Conservation (phyloP, 2,888 invertebrate genomes). For the Athalia cordata region DNA sequence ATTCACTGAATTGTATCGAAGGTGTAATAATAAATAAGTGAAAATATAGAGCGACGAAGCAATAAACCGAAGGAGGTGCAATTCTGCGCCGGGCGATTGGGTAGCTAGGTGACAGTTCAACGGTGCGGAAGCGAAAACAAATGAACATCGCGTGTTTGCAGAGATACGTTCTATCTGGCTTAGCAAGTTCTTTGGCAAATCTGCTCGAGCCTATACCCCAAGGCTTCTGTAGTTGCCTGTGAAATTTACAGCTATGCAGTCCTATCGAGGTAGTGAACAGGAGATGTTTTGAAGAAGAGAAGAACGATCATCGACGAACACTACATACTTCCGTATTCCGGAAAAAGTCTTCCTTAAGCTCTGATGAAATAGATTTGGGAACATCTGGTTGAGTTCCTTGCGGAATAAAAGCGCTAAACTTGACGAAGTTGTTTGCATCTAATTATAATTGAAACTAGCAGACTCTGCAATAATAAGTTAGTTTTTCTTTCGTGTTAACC, state of each 20-base stretch:
- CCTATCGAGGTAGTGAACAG: conserved; percentile 25
- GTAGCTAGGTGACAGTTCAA: conserved; percentile 35
- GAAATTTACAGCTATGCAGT: conserved; percentile 10
- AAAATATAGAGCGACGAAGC: conserved; percentile 13
- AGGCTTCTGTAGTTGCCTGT: background rate
- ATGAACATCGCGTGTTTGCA: conserved; percentile 41
- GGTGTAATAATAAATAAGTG: background rate
- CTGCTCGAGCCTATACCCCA: background rate
- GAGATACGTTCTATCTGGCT: background rate
- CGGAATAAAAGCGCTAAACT: too few relatives aligned
- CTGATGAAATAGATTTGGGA: too few relatives aligned
- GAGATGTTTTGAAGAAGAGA: conserved; percentile 5
- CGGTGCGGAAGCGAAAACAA: conserved; percentile 34
- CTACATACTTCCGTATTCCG: background rate
- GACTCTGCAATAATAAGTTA: too few relatives aligned
- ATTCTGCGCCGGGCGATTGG: conserved; percentile 29
- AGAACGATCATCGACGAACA: background rate
- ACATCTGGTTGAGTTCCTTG: too few relatives aligned
- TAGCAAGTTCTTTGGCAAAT: conserved; percentile 11
- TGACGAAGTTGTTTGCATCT: too few relatives aligned
- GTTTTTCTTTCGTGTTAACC: background rate
- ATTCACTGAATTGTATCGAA: background rate
- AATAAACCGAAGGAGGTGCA: conserved; percentile 32
- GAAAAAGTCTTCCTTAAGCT: background rate
- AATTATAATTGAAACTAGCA: too few relatives aligned